A percentile compares a stretch with the other conserved stretches of the same genome.
Evolutionary conservation across 2,113 vertebrate genomes (phyloP).

Genomic region (Cairina moschata): DNA sequence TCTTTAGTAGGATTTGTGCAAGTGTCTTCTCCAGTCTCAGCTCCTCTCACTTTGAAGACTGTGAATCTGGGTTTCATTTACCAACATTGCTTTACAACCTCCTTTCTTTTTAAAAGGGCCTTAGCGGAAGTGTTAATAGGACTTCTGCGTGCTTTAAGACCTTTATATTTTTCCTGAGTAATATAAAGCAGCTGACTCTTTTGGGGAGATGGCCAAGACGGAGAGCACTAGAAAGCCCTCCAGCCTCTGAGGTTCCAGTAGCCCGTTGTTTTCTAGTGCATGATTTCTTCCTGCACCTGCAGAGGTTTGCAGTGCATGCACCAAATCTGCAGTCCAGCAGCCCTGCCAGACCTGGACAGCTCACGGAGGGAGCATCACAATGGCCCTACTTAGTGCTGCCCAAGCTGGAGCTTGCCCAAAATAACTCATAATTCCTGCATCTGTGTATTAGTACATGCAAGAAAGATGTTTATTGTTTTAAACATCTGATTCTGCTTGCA

Average conservation of each 20-base stretch:
- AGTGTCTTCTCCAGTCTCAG: not conserved
- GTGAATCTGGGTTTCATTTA: slow-evolving; percentile 49
- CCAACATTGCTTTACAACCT: not conserved
- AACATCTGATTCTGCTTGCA: not conserved
- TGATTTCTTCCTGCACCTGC: not conserved
- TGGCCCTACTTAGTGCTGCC: not conserved
- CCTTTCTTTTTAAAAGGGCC: not conserved
- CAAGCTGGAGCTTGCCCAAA: not conserved
- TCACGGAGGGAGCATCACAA: not conserved
- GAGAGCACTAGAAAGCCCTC: not conserved
- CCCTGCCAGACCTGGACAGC: slow-evolving; percentile 20
- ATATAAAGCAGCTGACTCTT: slow-evolving; percentile 37
- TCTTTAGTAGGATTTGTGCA: not conserved
- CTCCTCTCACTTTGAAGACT: not conserved
- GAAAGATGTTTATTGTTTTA: not conserved
- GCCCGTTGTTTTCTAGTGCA: rapidly evolving
- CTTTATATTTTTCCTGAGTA: not conserved
- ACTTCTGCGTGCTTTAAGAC: not conserved
- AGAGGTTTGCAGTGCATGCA: not conserved
- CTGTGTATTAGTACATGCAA: rapidly evolving
- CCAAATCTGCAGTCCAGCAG: not conserved
- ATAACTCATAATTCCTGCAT: rapidly evolving
- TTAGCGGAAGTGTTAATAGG: slow-evolving; percentile 12
- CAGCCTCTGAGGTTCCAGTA: not conserved
- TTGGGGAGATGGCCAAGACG: not conserved